Evolutionary conservation across 2,797 vertebrate species (phyloP).

Genomic region (Holocentrus rufus): DNA sequence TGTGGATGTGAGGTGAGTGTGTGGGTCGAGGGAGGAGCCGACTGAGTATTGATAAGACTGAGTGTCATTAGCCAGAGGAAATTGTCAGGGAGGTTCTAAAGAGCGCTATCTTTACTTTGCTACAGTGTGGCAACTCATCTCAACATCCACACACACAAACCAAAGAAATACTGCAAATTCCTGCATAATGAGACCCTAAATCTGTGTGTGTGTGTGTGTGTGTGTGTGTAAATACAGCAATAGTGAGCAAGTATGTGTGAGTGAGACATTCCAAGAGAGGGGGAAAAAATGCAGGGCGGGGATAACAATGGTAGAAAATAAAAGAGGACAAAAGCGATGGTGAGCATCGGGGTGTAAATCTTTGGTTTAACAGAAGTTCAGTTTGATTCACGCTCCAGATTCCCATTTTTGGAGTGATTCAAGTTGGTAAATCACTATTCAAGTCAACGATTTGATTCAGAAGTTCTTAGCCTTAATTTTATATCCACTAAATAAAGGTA

Average conservation of each 20-base stretch:
- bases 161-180: slow-evolving; percentile 96
- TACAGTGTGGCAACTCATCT: slow-evolving; percentile 85
- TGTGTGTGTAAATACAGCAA: slow-evolving; percentile 63
- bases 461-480: too few species aligned
- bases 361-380: too few species aligned
- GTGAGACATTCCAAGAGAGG: slow-evolving; percentile 54
- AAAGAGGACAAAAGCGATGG: not conserved
- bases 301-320: slow-evolving; percentile 21
- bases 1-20: slow-evolving; percentile 67
- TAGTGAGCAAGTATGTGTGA: slow-evolving; percentile 58
- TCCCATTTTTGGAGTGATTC: too few species aligned
- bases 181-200: slow-evolving; percentile 87
- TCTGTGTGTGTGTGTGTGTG: slow-evolving; percentile 35
- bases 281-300: slow-evolving; percentile 19
- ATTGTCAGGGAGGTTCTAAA: slow-evolving; percentile 77
- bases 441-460: too few species aligned
- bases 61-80: slow-evolving; percentile 75
- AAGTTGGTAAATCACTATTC: too few species aligned
- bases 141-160: slow-evolving; percentile 87
- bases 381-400: too few species aligned
- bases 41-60: slow-evolving; percentile 66
- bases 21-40: slow-evolving; percentile 46
- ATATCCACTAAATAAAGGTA: too few species aligned
- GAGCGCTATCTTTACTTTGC: slow-evolving; percentile 73
- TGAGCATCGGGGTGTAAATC: not conserved